A percentile compares a stretch with the other conserved stretches of the same genome.
Evolutionary conservation across 2,113 vertebrate genomes (phyloP).

Genomic region (Bujurquina vittata): DNA sequence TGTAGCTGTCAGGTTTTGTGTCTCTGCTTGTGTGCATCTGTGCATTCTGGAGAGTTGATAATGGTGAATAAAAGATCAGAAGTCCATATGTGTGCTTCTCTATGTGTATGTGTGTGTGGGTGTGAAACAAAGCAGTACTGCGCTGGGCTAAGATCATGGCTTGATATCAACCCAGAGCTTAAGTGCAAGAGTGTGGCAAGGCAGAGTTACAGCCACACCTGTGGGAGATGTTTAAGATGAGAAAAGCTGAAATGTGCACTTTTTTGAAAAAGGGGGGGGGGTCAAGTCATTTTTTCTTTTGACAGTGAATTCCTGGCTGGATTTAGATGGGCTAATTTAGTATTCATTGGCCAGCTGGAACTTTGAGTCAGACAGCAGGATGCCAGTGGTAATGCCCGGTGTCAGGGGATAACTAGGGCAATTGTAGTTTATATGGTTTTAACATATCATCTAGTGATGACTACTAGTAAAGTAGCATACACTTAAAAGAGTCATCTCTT

Average conservation of each 20-base stretch:
- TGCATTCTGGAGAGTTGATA: conserved; percentile 22
- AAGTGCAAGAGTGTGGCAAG: background rate
- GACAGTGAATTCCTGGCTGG: conserved; percentile 47
- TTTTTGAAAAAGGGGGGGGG: conserved; percentile 37
- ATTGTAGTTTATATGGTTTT: background rate
- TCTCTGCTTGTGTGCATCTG: conserved; percentile 31
- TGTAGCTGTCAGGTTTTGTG: conserved; percentile 13
- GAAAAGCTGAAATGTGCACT: conserved; percentile 9
- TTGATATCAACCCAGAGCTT: conserved; percentile 16
- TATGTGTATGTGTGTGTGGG: background rate
- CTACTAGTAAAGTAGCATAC: background rate
- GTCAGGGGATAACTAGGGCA: conserved; percentile 29
- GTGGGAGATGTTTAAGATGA: conserved; percentile 17
- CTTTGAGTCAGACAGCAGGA: conserved; percentile 45
- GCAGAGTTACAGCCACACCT: conserved; percentile 4
- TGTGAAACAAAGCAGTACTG: background rate
- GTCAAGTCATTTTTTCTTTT: conserved; percentile 18
- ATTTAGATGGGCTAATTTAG: conserved; percentile 49
- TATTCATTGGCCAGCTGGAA: conserved; percentile 42
- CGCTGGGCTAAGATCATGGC: background rate
- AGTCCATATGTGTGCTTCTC: background rate
- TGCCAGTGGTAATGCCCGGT: conserved; percentile 41
- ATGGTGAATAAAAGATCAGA: conserved; percentile 39
- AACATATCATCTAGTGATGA: background rate
- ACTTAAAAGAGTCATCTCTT: background rate